These are phyloP conservation scores for Dioctria rufipes DNA, from an alignment of 2,888 invertebrate species.

Conservation along the genomic window DNA sequence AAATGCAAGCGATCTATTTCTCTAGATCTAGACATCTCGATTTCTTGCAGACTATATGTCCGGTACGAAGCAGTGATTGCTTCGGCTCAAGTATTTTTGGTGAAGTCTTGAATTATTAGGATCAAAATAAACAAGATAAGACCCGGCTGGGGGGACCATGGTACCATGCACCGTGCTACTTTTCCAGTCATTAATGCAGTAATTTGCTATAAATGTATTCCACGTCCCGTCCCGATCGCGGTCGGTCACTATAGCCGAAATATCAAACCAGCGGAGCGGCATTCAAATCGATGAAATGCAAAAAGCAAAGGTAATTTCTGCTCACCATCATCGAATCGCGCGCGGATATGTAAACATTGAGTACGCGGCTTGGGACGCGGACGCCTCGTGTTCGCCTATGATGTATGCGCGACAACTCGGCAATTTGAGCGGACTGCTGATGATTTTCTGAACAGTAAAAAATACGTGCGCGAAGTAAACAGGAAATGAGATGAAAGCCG, in stretches of 20 bases:
- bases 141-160: background rate
- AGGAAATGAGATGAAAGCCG: conserved; percentile 57
- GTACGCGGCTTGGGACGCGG: conserved; percentile 12
- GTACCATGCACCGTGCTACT: background rate
- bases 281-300: conserved; percentile 4
- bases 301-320: conserved; percentile 22
- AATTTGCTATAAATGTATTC: conserved; percentile 22
- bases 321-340: background rate
- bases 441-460: conserved; percentile 50
- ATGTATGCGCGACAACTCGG: conserved; percentile 51
- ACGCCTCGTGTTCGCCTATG: conserved; percentile 38
- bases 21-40: background rate
- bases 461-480: conserved; percentile 54
- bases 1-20: no score
- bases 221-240: background rate
- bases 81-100: background rate
- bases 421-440: conserved; percentile 51
- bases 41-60: background rate
- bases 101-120: background rate
- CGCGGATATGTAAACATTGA: background rate
- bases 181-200: conserved; percentile 5
- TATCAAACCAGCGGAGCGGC: background rate
- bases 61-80: no score
- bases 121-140: conserved; percentile 15
- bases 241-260: no score